Percentiles rank a stretch among this genome's conserved stretches.
phyloP scores from a whole-genome alignment of 1,140 invertebrate species.

The Dreissena rostriformis region DNA sequence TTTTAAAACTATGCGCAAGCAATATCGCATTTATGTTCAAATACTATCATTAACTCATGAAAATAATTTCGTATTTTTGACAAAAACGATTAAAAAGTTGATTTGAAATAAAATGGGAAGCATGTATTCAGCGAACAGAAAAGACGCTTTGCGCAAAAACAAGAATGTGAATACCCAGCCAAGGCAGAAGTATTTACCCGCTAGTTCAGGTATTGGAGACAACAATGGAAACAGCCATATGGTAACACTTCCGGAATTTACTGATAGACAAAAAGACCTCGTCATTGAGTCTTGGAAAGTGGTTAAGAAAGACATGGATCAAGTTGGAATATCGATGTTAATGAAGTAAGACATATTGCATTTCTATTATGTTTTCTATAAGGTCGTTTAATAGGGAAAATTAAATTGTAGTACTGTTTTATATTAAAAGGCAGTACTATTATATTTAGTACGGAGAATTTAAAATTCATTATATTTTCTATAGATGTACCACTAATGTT shows the following conservation, averaged over 20 bases:
- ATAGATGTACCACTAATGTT: too few relatives aligned
- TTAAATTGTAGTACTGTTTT: too few relatives aligned
- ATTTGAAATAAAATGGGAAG: not conserved
- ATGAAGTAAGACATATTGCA: not conserved
- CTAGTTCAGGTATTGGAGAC: not conserved
- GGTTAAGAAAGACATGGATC: not conserved
- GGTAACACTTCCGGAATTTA: not conserved
- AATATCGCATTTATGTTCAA: too few relatives aligned
- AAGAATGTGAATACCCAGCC: not conserved
- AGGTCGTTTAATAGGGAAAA: too few relatives aligned
- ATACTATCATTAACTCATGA: too few relatives aligned
- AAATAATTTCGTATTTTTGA: too few relatives aligned
- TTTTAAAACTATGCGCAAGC: too few relatives aligned
- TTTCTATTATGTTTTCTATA: too few relatives aligned
- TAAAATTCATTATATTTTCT: too few relatives aligned
- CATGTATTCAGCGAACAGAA: not conserved
- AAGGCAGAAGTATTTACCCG: not conserved
- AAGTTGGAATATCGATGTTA: not conserved
- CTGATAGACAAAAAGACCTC: not conserved
- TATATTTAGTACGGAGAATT: too few relatives aligned
- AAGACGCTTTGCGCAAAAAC: not conserved
- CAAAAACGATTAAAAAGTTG: too few relatives aligned
- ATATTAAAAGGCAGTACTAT: too few relatives aligned
- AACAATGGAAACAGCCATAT: not conserved
- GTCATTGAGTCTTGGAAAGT: not conserved